phyloP scores from a whole-genome alignment of 2,113 vertebrate genomes.

The Isurus oxyrinchus region DNA sequence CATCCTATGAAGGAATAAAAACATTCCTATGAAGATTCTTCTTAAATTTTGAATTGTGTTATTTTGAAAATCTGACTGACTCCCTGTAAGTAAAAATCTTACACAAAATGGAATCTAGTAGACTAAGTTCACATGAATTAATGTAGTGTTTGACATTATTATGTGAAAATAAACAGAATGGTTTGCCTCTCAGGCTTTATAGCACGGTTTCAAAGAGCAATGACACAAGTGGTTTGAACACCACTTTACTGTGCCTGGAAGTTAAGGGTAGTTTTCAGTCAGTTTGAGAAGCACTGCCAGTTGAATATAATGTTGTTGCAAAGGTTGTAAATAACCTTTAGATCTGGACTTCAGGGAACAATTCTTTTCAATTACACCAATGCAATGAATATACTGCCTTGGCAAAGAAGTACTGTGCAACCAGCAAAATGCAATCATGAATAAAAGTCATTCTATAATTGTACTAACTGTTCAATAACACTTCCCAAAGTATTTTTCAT shows the following conservation, averaged over 20 bases:
- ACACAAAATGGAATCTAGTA: background rate
- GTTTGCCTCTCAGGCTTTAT: background rate
- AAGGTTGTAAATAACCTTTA: slow-evolving; percentile 4
- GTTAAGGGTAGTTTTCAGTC: background rate
- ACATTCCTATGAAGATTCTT: background rate
- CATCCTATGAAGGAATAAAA: background rate
- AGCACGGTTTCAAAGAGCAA: background rate
- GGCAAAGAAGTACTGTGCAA: background rate
- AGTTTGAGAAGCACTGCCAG: background rate
- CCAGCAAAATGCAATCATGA: background rate
- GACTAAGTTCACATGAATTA: background rate
- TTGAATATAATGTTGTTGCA: background rate
- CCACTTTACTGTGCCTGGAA: slow-evolving; percentile 26
- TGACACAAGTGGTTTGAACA: background rate
- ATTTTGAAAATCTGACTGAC: background rate
- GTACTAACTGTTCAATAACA: background rate
- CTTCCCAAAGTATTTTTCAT: background rate
- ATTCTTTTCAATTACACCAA: background rate
- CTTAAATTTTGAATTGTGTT: background rate
- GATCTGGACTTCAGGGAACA: background rate
- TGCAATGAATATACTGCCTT: background rate
- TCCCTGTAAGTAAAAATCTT: background rate
- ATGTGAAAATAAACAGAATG: background rate
- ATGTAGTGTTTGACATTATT: background rate
- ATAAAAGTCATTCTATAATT: background rate